Base-by-base conservation (phyloP, 2,888 invertebrate genomes). In the Drosophila neutralis region DNA sequence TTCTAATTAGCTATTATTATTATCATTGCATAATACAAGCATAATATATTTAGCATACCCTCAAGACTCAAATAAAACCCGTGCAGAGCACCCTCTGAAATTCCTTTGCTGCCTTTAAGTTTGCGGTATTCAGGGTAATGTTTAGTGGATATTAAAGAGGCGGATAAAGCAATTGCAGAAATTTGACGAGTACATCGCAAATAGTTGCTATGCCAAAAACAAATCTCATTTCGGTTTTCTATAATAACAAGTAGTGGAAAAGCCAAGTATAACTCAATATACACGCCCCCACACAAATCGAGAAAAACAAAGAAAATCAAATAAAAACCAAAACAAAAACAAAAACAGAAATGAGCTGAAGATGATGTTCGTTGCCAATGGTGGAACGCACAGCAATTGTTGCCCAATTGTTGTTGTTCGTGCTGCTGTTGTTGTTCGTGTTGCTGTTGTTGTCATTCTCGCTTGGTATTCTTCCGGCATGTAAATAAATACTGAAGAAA, bases 401-500 rank as follows among this genome's bases (percentile, higher is more conserved):
- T 74, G 64, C 4, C 35, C 61, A 71, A 63, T 62, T 24, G 24
- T 24, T 56, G 53, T 45, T 42, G 15, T 1, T 57, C 29, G 15
- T 15, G 38, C 49, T 33, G 64, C 45, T 63, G 36, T 21, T 61
- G 40, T 24, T 58, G 49, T 21, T 63, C 27, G 4, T 27, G 48
- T 61, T 66, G 69, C 48, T 80, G 70, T 62, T 78, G 68, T 67
- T 81, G 66, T 60, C 70, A 64, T 53, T 75, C 63, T 49, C 68
- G 66, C 62, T 78, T 77, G 73, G 63, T 75, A 69, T 79, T 78
- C 82, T 83, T 83, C 81, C 86, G 84, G 79, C 82, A 87, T 87
- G 86, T 89, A 89, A 87, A 87, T 87, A 87, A 87, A 87, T 87
- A 83, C 83, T 59, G 45, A 77, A 71, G 74, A 77, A 67, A 69